These are phyloP conservation scores for Quadroppia sp. DNA, from an alignment of 2,888 invertebrate genomes.

Conservation along the genomic window DNA sequence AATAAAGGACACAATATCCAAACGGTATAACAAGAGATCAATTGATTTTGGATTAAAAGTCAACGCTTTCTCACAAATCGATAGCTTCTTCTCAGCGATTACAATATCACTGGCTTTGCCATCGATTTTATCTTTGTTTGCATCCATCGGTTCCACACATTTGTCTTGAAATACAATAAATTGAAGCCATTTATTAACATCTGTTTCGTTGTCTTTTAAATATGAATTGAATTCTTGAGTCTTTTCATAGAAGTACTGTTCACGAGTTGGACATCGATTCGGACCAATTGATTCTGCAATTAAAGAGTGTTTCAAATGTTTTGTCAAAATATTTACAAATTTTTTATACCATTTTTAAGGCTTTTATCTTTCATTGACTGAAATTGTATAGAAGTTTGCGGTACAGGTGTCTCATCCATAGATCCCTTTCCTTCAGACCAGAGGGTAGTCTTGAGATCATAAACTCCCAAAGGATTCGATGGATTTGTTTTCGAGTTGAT, in stretches of 20 bases:
- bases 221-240: slow-evolving; percentile 51
- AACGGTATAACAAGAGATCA: slow-evolving; percentile 51
- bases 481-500: neutral
- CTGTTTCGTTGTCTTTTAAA: slow-evolving; percentile 51
- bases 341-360: neutral
- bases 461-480: slow-evolving; percentile 22
- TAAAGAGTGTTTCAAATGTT: neutral
- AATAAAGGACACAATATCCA: slow-evolving; percentile 51
- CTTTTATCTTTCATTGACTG: slow-evolving; percentile 11
- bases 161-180: slow-evolving; percentile 55
- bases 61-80: slow-evolving; percentile 54
- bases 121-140: slow-evolving; percentile 39
- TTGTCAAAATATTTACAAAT: neutral
- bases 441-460: neutral
- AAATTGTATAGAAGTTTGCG: neutral
- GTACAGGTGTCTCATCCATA: neutral
- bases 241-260: slow-evolving; percentile 28
- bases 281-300: slow-evolving; percentile 9
- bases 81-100: slow-evolving; percentile 53
- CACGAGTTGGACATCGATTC: neutral
- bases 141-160: slow-evolving; percentile 30
- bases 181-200: slow-evolving; percentile 54
- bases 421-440: slow-evolving; percentile 18
- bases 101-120: slow-evolving; percentile 23
- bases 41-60: slow-evolving; percentile 52